Evolutionary conservation across 2,113 vertebrate species (phyloP).

Genomic region (Caranx melampygus): DNA sequence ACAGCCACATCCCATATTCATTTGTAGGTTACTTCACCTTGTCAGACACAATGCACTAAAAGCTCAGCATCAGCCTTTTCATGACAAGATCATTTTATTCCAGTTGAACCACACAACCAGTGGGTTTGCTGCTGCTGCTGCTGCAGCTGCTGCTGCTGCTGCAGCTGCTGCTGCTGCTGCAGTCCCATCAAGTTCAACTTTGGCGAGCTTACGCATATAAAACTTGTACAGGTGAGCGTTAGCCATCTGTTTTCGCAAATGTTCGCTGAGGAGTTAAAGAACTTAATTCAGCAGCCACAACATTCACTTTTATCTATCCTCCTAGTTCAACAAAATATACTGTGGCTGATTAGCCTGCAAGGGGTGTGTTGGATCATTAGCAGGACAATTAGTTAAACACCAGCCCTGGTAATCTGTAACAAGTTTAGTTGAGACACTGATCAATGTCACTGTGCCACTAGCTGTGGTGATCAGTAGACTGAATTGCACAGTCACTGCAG

Average conservation of each 20-base stretch:
- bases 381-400: too few species aligned
- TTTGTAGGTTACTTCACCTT: not conserved
- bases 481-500: not conserved
- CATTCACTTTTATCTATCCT: not conserved
- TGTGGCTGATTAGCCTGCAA: not conserved
- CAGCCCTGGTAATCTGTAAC: too few species aligned
- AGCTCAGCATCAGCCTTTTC: not conserved
- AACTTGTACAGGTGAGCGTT: not conserved
- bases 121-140: not conserved
- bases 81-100: not conserved
- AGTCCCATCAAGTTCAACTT: not conserved
- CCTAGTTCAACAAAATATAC: not conserved
- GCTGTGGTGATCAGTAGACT: not conserved
- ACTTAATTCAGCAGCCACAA: not conserved
- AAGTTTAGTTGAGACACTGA: not conserved
- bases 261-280: too few species aligned
- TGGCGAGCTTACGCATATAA: not conserved
- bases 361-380: too few species aligned
- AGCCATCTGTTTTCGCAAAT: not conserved
- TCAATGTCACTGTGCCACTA: not conserved
- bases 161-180: too few species aligned
- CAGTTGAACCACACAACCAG: not conserved
- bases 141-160: too few species aligned
- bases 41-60: not conserved
- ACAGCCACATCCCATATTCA: not conserved